Evolutionary conservation across 2,888 invertebrate species (phyloP).

Genomic region (Microctonus hyperodae): DNA sequence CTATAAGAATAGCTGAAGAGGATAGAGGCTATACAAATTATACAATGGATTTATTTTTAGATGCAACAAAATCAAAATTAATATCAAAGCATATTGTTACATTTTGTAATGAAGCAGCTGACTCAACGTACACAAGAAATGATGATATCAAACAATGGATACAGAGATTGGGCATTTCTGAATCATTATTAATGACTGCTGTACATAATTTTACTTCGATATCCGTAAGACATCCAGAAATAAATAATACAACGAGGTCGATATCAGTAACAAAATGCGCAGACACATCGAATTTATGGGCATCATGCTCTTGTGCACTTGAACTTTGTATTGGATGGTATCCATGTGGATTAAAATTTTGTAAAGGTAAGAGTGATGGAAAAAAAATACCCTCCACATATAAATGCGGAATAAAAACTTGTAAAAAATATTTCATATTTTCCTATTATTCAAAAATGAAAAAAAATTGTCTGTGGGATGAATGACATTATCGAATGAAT

Average conservation of each 20-base stretch:
- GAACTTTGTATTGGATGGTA: slow-evolving; percentile 95
- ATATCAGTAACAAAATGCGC: slow-evolving; percentile 66
- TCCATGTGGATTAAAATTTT: slow-evolving; percentile 94
- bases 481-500: slow-evolving; percentile 66
- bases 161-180: slow-evolving; percentile 76
- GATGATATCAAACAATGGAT: slow-evolving; percentile 83
- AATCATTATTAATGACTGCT: slow-evolving; percentile 75
- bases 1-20: slow-evolving; percentile 89
- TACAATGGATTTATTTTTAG: slow-evolving; percentile 84
- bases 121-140: slow-evolving; percentile 79
- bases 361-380: slow-evolving; percentile 79
- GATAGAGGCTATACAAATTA: slow-evolving; percentile 85
- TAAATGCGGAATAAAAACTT: slow-evolving; percentile 95
- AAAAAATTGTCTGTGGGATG: slow-evolving; percentile 82
- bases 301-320: slow-evolving; percentile 84
- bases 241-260: slow-evolving; percentile 53
- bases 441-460: slow-evolving; percentile 85
- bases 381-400: slow-evolving; percentile 75
- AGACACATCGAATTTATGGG: slow-evolving; percentile 72
- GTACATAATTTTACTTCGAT: slow-evolving; percentile 75
- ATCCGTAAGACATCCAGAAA: slow-evolving; percentile 46
- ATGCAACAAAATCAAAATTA: slow-evolving; percentile 72
- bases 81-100: slow-evolving; percentile 78
- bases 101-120: slow-evolving; percentile 80
- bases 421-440: slow-evolving; percentile 88